Percentiles rank a stretch among this genome's conserved stretches.
These are phyloP conservation scores for Dreissena polymorpha DNA, from an alignment of 1,140 invertebrate species.

Conservation along the genomic window DNA sequence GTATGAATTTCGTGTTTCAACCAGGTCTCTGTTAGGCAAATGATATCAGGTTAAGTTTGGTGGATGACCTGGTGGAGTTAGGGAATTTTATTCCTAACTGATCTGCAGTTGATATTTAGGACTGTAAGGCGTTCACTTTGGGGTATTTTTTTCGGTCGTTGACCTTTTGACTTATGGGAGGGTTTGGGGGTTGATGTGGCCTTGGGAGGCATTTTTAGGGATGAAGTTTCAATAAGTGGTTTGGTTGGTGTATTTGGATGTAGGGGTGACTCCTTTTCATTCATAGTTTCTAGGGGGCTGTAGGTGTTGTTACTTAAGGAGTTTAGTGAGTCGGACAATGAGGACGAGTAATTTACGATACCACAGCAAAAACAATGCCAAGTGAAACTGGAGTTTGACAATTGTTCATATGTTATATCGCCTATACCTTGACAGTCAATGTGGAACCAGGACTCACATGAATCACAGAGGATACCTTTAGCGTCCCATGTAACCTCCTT, in stretches of 20 bases:
- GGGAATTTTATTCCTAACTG: conserved; percentile 33
- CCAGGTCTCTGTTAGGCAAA: conserved; percentile 29
- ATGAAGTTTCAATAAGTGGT: not conserved
- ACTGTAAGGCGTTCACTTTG: not conserved
- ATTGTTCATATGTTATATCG: conserved; percentile 3
- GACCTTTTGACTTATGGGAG: not conserved
- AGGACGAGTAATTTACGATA: not conserved
- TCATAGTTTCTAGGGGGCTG: not conserved
- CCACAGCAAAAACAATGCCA: not conserved
- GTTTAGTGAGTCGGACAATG: conserved; percentile 9
- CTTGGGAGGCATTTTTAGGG: not conserved
- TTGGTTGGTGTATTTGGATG: not conserved
- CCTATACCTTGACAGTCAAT: conserved; percentile 25
- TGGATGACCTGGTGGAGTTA: conserved; percentile 19
- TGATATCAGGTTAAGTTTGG: conserved; percentile 16
- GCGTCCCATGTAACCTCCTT: conserved; percentile 7
- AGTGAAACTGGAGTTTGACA: not conserved
- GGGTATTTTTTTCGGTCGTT: not conserved
- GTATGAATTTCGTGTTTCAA: conserved; percentile 25
- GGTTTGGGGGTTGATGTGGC: conserved; percentile 4
- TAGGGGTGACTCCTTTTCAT: too few relatives aligned
- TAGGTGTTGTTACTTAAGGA: not conserved
- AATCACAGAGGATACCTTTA: conserved; percentile 20
- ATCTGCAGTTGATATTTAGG: conserved; percentile 25
- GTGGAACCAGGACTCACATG: conserved; percentile 19